Evolutionary conservation across 2,113 vertebrate genomes (phyloP).

Genomic region (Periophthalmodon schlosseri): DNA sequence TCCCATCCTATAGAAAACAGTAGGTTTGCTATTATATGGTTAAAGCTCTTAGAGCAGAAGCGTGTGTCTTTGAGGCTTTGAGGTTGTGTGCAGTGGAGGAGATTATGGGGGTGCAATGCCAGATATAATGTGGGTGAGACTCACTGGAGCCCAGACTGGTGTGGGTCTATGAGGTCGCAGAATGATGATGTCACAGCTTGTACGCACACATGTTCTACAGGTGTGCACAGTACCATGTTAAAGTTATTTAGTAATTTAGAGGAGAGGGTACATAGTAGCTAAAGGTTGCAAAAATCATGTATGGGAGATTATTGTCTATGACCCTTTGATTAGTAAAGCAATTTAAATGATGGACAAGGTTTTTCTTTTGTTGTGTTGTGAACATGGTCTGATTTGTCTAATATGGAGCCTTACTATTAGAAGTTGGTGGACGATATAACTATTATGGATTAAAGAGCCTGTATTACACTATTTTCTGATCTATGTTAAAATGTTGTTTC

Average conservation of each 20-base stretch:
- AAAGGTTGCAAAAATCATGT: neutral
- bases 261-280: neutral
- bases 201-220: conserved; percentile 39
- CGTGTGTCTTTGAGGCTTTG: conserved; percentile 68
- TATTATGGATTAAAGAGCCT: no score
- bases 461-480: no score
- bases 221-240: neutral
- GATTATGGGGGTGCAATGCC: conserved; percentile 75
- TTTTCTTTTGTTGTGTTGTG: neutral
- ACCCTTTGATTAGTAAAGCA: no score
- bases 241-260: neutral
- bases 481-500: no score
- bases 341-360: no score
- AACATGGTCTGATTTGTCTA: neutral
- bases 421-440: no score
- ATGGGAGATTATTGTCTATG: neutral
- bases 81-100: conserved; percentile 57
- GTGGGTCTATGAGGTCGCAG: conserved; percentile 61
- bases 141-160: conserved; percentile 62
- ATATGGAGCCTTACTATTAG: no score
- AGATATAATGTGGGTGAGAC: conserved; percentile 72
- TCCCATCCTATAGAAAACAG: conserved; percentile 56
- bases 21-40: conserved; percentile 56
- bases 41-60: conserved; percentile 46
- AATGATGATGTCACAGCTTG: conserved; percentile 60